These are phyloP conservation scores for Lemur catta DNA, from an alignment of 2,797 vertebrate species.

Conservation along the genomic window DNA sequence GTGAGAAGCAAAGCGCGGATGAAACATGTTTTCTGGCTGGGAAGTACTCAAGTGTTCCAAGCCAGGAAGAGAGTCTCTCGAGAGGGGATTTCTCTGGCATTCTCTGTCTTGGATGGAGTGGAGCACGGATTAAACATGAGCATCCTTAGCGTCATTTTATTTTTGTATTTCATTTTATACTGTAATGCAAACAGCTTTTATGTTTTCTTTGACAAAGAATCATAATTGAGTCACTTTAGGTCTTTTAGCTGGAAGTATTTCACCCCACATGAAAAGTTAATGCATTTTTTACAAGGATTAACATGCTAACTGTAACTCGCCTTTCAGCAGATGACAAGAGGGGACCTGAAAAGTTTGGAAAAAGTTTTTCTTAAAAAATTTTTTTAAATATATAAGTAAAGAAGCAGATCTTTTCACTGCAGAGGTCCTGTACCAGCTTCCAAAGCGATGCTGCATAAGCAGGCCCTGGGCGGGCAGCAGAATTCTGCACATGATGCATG, in stretches of 20 bases:
- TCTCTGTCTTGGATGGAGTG: not conserved
- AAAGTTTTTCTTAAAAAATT: not conserved
- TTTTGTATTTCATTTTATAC: not conserved
- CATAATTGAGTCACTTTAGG: not conserved
- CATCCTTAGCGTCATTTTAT: not conserved
- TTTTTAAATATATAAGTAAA: not conserved
- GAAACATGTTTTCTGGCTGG: conserved; percentile 21
- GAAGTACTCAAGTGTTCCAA: not conserved
- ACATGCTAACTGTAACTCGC: not conserved
- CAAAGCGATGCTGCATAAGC: rapidly evolving
- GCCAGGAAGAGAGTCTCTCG: not conserved
- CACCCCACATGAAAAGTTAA: not conserved
- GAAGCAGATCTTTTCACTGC: not conserved
- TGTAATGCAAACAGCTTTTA: not conserved
- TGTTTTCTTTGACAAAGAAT: conserved; percentile 20
- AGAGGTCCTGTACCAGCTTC: not conserved
- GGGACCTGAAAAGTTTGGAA: not conserved
- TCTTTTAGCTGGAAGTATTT: conserved; percentile 4
- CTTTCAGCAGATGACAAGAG: not conserved
- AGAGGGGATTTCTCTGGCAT: not conserved
- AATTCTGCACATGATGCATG: not conserved
- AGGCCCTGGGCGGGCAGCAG: not conserved
- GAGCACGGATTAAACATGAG: not conserved
- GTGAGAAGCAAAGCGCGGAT: not conserved
- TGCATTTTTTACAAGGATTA: not conserved